Conservation (phyloP, 2,797 vertebrate species). For the Hybognathus amarus region DNA sequence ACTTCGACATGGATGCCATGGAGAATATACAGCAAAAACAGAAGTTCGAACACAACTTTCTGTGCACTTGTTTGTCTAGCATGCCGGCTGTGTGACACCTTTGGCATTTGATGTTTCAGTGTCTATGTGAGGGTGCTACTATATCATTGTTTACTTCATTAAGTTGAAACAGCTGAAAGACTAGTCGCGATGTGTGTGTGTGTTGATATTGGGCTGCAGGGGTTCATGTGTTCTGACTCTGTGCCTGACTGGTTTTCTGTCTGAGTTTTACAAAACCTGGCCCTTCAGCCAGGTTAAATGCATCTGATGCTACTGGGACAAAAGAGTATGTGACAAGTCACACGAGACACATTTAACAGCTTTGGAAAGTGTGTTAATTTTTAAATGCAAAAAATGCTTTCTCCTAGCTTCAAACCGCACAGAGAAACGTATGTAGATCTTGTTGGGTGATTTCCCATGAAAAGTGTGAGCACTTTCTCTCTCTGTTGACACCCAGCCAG, state of each 20-base stretch:
- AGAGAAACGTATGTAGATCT: not conserved
- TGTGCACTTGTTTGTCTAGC: too few relatives aligned
- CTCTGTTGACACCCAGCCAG: too few relatives aligned
- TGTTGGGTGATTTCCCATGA: not conserved
- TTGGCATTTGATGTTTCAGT: too few relatives aligned
- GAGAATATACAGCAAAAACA: too few relatives aligned
- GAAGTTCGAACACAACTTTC: too few relatives aligned
- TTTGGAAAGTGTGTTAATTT: too few relatives aligned
- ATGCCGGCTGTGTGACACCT: too few relatives aligned
- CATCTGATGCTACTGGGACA: too few relatives aligned
- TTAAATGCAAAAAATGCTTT: not conserved
- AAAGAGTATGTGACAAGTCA: not conserved
- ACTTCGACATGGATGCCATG: too few relatives aligned
- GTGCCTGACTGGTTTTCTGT: not conserved
- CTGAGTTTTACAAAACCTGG: not conserved
- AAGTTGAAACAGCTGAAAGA: constrained; percentile 6
- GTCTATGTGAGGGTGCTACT: too few relatives aligned
- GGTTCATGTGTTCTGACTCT: not conserved
- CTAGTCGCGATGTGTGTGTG: not conserved
- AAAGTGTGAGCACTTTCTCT: not conserved
- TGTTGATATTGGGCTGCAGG: not conserved
- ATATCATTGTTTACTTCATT: too few relatives aligned
- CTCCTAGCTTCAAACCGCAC: not conserved
- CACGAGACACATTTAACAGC: not conserved
- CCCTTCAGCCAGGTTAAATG: constrained; percentile 29